Conservation (phyloP, 2,113 vertebrate species). For the Microtus oregoni region DNA sequence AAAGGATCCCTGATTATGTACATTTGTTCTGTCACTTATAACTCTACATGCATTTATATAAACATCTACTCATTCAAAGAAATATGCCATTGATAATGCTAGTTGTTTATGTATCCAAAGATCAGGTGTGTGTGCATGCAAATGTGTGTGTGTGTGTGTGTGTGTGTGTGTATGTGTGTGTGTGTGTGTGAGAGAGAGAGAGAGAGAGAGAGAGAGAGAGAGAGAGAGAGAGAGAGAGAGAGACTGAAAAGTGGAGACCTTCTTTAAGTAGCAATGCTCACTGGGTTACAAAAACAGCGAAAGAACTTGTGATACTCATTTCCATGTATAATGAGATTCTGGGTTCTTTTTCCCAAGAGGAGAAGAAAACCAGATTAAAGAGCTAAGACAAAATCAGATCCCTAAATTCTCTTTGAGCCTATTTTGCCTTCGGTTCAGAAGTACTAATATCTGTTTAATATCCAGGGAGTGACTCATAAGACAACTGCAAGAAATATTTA, state of each 20-base stretch:
- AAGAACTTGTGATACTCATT: not conserved
- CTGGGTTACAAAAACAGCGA: not conserved
- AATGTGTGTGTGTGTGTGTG: not conserved
- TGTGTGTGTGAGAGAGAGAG: not conserved
- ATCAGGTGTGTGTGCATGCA: not conserved
- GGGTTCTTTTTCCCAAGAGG: slow-evolving; percentile 10
- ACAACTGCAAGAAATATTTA: slow-evolving; percentile 8
- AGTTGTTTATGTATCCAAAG: not conserved
- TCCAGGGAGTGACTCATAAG: not conserved
- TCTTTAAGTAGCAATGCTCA: not conserved
- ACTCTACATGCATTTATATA: slow-evolving; percentile 25
- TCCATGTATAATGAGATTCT: slow-evolving; percentile 33
- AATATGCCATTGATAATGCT: slow-evolving; percentile 34
- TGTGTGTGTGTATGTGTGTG: not conserved
- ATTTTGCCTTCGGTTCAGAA: not conserved
- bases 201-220: too few species aligned
- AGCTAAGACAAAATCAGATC: not conserved
- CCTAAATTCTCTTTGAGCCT: slow-evolving; percentile 3
- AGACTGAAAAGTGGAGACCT: too few species aligned
- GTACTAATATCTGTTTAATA: not conserved
- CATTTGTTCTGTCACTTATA: slow-evolving; percentile 54
- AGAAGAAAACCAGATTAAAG: slow-evolving; percentile 18
- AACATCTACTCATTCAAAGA: slow-evolving; percentile 47
- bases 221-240: not conserved
- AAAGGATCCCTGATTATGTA: slow-evolving; percentile 34